phyloP scores from a whole-genome alignment of 23 tunicate genomes.

The Trididemnum nubilum region DNA sequence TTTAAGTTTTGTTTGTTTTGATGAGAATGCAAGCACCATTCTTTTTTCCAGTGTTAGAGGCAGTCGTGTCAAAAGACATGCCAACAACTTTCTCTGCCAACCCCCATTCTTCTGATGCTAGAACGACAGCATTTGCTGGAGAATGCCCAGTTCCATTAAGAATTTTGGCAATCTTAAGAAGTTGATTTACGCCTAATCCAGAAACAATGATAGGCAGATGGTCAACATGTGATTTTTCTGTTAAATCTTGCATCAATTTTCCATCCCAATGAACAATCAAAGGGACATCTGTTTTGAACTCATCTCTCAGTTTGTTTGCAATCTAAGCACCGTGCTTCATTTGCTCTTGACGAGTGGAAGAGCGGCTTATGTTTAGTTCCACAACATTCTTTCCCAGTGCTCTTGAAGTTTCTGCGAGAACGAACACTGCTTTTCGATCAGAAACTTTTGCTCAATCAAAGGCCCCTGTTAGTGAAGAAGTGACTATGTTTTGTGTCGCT shows the following conservation, averaged over 20 bases:
- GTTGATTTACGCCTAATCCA: no score
- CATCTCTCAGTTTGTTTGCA: background rate
- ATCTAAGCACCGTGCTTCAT: slow-evolving; percentile 22
- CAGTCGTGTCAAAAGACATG: no score
- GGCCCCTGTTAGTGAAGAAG: slow-evolving; percentile 26
- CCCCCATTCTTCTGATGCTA: no score
- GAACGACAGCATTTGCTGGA: slow-evolving; percentile 29
- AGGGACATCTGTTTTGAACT: no score
- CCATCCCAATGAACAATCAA: slow-evolving; percentile 30
- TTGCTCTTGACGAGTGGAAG: background rate
- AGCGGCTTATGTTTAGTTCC: slow-evolving; percentile 15
- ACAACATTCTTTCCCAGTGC: no score
- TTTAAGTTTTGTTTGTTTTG: slow-evolving; percentile 1
- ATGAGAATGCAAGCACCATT: slow-evolving; percentile 19
- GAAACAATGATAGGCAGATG: no score
- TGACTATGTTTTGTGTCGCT: background rate
- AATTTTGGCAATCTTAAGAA: no score
- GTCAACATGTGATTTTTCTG: slow-evolving; percentile 18
- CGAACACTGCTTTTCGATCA: slow-evolving; percentile 20
- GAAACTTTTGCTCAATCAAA: slow-evolving; percentile 7
- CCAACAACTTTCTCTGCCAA: no score
- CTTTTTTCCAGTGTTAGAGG: no score
- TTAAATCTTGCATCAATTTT: slow-evolving; percentile 34
- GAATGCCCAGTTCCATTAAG: slow-evolving; percentile 11
- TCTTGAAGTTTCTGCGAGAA: slow-evolving; percentile 9